These are phyloP conservation scores for Colletes collaris DNA, from an alignment of 2,888 invertebrate genomes.

Conservation along the genomic window DNA sequence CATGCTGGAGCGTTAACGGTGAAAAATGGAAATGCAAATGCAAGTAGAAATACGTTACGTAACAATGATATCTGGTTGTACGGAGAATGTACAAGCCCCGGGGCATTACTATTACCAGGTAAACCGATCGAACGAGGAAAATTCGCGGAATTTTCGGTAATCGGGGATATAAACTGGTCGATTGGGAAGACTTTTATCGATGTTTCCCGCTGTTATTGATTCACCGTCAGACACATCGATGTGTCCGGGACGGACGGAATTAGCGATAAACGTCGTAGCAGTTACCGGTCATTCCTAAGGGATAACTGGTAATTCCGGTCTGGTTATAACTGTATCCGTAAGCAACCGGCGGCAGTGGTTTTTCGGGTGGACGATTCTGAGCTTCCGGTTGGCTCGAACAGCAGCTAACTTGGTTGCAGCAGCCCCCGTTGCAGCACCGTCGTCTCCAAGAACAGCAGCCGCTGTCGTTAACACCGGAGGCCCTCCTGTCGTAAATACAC, in stretches of 20 bases:
- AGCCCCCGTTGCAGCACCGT: slow-evolving; percentile 67
- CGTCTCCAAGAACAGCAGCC: slow-evolving; percentile 58
- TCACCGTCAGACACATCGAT: background rate
- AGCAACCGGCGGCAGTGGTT: background rate
- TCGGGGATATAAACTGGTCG: background rate
- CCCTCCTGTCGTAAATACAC: slow-evolving; percentile 19
- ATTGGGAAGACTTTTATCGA: background rate
- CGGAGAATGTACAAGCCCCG: too few relatives aligned
- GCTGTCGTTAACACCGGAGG: background rate
- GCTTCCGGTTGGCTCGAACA: slow-evolving; percentile 7
- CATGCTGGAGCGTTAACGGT: too few relatives aligned
- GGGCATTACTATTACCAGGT: too few relatives aligned
- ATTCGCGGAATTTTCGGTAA: background rate
- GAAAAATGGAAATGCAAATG: too few relatives aligned
- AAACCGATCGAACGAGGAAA: too few relatives aligned
- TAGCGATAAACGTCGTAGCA: background rate
- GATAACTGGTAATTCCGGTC: background rate
- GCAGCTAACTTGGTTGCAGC: slow-evolving; percentile 50
- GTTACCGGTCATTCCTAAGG: slow-evolving; percentile 21
- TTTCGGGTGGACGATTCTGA: background rate
- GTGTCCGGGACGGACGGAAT: background rate
- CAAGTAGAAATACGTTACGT: too few relatives aligned
- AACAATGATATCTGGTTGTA: too few relatives aligned
- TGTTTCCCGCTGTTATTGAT: background rate
- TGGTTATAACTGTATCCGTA: slow-evolving; percentile 18